Evolutionary conservation across 2,797 vertebrate species (phyloP).

Genomic region (Acridotheres tristis): DNA sequence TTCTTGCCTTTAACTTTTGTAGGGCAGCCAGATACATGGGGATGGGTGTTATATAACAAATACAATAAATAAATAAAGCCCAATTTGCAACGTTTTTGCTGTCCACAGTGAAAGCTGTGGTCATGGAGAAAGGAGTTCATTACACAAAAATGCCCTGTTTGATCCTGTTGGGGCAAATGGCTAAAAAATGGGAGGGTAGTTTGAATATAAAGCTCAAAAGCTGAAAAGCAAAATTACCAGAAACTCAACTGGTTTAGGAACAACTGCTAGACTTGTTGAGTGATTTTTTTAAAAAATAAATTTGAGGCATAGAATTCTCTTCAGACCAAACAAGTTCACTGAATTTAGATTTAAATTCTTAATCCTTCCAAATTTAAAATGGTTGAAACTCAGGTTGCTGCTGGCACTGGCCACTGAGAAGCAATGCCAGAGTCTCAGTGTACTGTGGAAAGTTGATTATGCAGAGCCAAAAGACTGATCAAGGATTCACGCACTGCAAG

Average conservation of each 20-base stretch:
- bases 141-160: slow-evolving; percentile 65
- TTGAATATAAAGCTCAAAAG: not conserved
- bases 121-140: slow-evolving; percentile 61
- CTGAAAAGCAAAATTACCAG: not conserved
- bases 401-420: slow-evolving; percentile 23
- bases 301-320: not conserved
- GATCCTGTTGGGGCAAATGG: slow-evolving; percentile 54
- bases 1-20: slow-evolving; percentile 61
- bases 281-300: not conserved
- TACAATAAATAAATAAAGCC: slow-evolving; percentile 68
- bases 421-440: slow-evolving; percentile 32
- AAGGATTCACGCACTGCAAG: slow-evolving; percentile 48
- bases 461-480: slow-evolving; percentile 49
- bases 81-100: slow-evolving; percentile 48
- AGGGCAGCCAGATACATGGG: slow-evolving; percentile 65
- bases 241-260: not conserved
- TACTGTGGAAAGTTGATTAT: slow-evolving; percentile 48
- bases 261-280: not conserved
- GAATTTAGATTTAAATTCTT: slow-evolving; percentile 1
- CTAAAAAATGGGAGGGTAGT: slow-evolving; percentile 1
- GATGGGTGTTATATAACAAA: slow-evolving; percentile 68
- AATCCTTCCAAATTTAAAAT: slow-evolving; percentile 9
- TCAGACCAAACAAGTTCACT: not conserved
- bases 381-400: slow-evolving; percentile 45
- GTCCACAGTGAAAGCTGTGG: slow-evolving; percentile 59